Percentiles rank a stretch among this genome's conserved stretches.
Conservation (phyloP, 1,140 invertebrate species). For the Halictus rubicundus region DNA sequence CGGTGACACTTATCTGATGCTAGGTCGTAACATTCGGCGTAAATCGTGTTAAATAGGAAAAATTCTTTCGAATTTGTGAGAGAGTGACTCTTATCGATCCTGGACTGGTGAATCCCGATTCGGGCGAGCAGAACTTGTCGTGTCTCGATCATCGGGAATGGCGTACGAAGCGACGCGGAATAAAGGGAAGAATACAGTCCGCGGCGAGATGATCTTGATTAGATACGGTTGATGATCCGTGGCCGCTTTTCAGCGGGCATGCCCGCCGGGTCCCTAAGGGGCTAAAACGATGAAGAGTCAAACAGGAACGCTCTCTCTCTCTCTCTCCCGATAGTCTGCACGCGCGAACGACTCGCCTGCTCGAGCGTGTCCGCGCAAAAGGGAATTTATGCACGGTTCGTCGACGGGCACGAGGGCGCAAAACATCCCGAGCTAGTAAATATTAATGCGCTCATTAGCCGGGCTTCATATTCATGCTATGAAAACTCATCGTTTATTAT, state of each 20-base stretch:
- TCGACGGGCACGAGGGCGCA: slow-evolving; percentile 5
- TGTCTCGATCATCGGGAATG: too few relatives aligned
- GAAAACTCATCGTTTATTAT: slow-evolving; percentile 69
- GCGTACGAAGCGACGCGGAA: background rate
- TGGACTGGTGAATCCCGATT: too few relatives aligned
- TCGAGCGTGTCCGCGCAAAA: slow-evolving; percentile 10
- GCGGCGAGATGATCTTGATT: background rate
- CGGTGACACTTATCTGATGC: too few relatives aligned
- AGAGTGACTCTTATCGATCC: too few relatives aligned
- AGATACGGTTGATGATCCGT: background rate
- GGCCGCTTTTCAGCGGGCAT: background rate
- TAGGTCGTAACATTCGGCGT: too few relatives aligned
- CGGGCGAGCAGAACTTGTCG: too few relatives aligned
- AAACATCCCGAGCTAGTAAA: slow-evolving; percentile 29
- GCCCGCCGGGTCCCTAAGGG: background rate
- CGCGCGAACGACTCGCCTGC: slow-evolving; percentile 5
- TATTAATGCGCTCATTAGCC: slow-evolving; percentile 69
- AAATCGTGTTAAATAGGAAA: too few relatives aligned
- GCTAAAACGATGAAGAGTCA: background rate
- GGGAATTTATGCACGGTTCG: slow-evolving; percentile 24
- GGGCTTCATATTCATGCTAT: slow-evolving; percentile 60
- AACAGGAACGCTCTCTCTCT: background rate
- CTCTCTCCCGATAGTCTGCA: background rate
- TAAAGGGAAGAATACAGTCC: background rate
- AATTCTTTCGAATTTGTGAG: too few relatives aligned